These are phyloP conservation scores for Trichogramma pretiosum DNA, from an alignment of 1,140 invertebrate species.

Conservation along the genomic window DNA sequence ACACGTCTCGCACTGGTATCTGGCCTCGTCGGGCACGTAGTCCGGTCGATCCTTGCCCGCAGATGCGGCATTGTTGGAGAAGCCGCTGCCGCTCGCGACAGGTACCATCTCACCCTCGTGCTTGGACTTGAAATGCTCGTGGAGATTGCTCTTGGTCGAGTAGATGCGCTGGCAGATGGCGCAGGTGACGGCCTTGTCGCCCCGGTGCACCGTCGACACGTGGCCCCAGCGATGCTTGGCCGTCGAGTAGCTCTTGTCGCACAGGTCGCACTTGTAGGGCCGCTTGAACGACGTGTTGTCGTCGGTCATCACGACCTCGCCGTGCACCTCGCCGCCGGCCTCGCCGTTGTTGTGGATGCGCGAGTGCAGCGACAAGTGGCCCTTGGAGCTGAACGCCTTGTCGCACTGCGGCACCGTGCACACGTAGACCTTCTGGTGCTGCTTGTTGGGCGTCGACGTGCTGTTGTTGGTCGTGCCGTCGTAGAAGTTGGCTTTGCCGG, in stretches of 20 bases:
- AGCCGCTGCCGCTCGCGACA: too few species aligned
- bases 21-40: slow-evolving; percentile 32
- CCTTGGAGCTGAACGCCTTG: slow-evolving; percentile 47
- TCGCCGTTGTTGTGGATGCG: slow-evolving; percentile 43
- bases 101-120: slow-evolving; percentile 37
- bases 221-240: slow-evolving; percentile 50
- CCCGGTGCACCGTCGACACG: slow-evolving; percentile 45
- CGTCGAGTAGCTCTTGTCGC: slow-evolving; percentile 47
- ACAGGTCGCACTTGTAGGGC: slow-evolving; percentile 47
- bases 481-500: too few species aligned
- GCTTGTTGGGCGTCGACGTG: slow-evolving; percentile 37
- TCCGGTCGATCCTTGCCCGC: slow-evolving; percentile 24
- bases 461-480: slow-evolving; percentile 5
- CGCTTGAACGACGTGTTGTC: slow-evolving; percentile 45
- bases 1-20: slow-evolving; percentile 39
- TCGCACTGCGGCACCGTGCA: slow-evolving; percentile 46
- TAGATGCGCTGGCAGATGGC: slow-evolving; percentile 43
- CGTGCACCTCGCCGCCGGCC: slow-evolving; percentile 41
- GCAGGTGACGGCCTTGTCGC: slow-evolving; percentile 46
- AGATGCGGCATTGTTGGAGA: too few species aligned
- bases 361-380: slow-evolving; percentile 45
- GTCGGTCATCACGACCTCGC: slow-evolving; percentile 43
- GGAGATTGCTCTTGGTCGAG: slow-evolving; percentile 43
- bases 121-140: slow-evolving; percentile 44
- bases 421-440: slow-evolving; percentile 44